A percentile compares a stretch with the other conserved stretches of the same genome.
phyloP scores from a whole-genome alignment of 2,888 invertebrate genomes.

The Coecobrya sp. region DNA sequence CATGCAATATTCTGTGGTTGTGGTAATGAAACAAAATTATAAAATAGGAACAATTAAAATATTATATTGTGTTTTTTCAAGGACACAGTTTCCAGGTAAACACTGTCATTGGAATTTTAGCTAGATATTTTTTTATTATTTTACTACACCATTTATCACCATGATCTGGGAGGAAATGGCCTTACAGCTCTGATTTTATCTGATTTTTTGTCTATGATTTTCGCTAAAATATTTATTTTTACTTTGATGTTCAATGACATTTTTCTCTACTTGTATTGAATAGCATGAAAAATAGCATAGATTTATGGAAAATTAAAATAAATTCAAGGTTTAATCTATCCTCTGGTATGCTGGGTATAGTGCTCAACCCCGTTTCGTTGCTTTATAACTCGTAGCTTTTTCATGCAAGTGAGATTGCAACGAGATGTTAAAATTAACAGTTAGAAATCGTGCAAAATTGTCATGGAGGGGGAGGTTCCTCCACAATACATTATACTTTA shows the following conservation, averaged over 20 bases:
- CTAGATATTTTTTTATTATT: background rate
- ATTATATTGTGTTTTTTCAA: too few relatives aligned
- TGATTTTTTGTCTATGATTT: background rate
- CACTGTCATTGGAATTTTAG: background rate
- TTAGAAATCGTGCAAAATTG: slow-evolving; percentile 48
- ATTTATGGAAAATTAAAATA: background rate
- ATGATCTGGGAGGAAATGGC: background rate
- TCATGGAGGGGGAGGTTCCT: background rate
- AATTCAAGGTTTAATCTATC: background rate
- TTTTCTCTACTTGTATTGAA: background rate
- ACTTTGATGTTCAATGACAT: background rate
- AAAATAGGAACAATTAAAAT: too few relatives aligned
- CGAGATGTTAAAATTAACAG: background rate
- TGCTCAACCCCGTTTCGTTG: background rate
- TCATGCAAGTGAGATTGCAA: background rate
- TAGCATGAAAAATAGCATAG: background rate
- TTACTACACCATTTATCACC: background rate
- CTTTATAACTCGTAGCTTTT: background rate
- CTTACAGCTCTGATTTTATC: background rate
- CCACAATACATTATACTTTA: background rate
- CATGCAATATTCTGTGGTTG: too few relatives aligned
- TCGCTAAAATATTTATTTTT: background rate
- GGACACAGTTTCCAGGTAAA: background rate
- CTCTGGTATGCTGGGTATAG: too few relatives aligned
- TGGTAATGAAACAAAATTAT: too few relatives aligned